phyloP scores from a whole-genome alignment of 2,888 invertebrate genomes.

The Stenodema calcarata region DNA sequence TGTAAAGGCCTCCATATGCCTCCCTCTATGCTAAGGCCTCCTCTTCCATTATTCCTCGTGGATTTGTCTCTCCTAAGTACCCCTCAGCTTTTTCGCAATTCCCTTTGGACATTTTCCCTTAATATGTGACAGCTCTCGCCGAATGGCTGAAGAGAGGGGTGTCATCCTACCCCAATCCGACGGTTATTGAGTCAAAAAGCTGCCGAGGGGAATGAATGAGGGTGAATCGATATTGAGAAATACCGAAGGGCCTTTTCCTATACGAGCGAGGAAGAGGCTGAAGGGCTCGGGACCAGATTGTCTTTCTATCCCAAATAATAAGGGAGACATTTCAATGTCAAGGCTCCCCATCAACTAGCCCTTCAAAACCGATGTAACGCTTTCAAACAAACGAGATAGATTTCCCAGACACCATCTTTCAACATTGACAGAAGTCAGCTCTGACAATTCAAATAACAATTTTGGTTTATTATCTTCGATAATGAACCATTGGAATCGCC shows the following conservation, averaged over 20 bases:
- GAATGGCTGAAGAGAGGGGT: neutral
- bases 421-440: too few relatives aligned
- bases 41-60: conserved; percentile 1
- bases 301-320: neutral
- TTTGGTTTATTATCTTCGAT: too few relatives aligned
- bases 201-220: conserved; percentile 7
- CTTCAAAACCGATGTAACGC: neutral
- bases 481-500: too few relatives aligned
- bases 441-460: too few relatives aligned
- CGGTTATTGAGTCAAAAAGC: conserved; percentile 41
- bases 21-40: too few relatives aligned
- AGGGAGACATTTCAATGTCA: conserved; percentile 24
- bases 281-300: neutral
- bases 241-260: neutral
- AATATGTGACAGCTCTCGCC: conserved; percentile 14
- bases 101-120: neutral
- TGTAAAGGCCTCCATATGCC: conserved; percentile 9
- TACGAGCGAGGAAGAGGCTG: neutral
- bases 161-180: conserved; percentile 39
- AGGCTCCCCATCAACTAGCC: neutral
- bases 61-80: conserved; percentile 13
- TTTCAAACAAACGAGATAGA: neutral
- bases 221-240: conserved; percentile 25
- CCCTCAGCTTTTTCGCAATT: neutral
- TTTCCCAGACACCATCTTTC: neutral